Base-by-base conservation (phyloP, 1,140 invertebrate species). In the Apolygus lucorum region DNA sequence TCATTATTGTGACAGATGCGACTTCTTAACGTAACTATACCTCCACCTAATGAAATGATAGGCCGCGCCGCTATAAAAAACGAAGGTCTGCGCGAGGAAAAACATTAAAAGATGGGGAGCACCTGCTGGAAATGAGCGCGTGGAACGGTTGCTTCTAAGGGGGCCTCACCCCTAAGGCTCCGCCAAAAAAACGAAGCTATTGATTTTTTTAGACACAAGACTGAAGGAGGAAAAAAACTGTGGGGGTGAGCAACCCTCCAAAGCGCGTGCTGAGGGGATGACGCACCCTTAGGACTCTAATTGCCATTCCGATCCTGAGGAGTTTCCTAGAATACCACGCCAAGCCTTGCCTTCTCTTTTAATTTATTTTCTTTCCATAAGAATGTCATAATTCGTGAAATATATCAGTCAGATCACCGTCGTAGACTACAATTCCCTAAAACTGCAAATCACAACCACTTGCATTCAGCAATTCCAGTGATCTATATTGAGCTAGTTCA, bases 141-240 rank as follows among this genome's bases (percentile, higher is more conserved):
- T 49, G 34, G 34, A 49, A n/a, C n/a, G n/a, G n/a, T n/a, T n/a
- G 34, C 34, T 49, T 49, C 34, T 17, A 49, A 49, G 17, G n/a
- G 17, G 34, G 34, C 34, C 34, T 49, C 34, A 49, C 34, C 34
- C 34, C 34, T 17, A 17, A 49, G 34, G 34, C 34, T 49, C 34
- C 34, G 17, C 34, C 34, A 49, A 49, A 49, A 49, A 49, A 49
- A 49, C 34, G 8, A 11, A 49, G 17, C 34, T 49, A 49, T 49
- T 49, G 34, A 49, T 49, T 49, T 49, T 49, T 49, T 49, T 49
- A 49, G 34, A 49, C 34, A 49, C 34, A 49, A 49, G 34, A 49
- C 34, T 49, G 8, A 17, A 17, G 17, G 34, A 49, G 17, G 34
- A 17, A 49, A 49, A 49, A 49, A 49, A 49, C 8, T 8, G 8